A percentile compares a stretch with the other conserved stretches of the same genome.
Evolutionary conservation across 2,888 invertebrate species (phyloP).

Genomic region (Brachyptera putata): DNA sequence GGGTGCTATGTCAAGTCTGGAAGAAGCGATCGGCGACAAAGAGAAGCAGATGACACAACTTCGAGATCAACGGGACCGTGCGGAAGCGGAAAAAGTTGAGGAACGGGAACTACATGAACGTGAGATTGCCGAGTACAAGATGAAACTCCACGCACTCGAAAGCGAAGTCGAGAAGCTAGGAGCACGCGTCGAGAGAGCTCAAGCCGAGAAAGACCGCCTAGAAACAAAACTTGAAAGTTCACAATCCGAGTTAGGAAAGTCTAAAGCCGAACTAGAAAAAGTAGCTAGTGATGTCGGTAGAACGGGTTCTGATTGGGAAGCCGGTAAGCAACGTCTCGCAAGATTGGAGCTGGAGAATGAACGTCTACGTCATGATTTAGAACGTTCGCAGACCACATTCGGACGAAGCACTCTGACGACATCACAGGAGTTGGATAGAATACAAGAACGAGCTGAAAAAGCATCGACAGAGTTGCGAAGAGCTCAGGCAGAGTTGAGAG

Average conservation of each 20-base stretch:
- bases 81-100: constrained; percentile 93
- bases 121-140: constrained; percentile 91
- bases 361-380: constrained; percentile 77
- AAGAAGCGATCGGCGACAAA: constrained; percentile 94
- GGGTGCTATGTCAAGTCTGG: constrained; percentile 86
- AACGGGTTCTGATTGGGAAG: constrained; percentile 85
- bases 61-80: constrained; percentile 89
- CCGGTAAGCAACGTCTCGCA: constrained; percentile 75
- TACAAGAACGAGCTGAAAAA: constrained; percentile 83
- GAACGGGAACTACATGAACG: constrained; percentile 85
- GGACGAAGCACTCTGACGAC: constrained; percentile 78
- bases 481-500: constrained; percentile 84
- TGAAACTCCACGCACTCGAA: constrained; percentile 86
- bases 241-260: constrained; percentile 89
- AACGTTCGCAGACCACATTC: constrained; percentile 77
- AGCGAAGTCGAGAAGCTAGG: constrained; percentile 88
- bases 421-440: constrained; percentile 75
- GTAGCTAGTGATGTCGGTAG: constrained; percentile 85
- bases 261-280: constrained; percentile 90
- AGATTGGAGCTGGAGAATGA: constrained; percentile 88
- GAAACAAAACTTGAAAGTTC: constrained; percentile 89
- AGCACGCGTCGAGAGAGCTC: constrained; percentile 80
- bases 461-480: constrained; percentile 76
- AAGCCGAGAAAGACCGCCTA: constrained; percentile 84
- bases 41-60: constrained; percentile 95